Evolutionary conservation across 2,797 vertebrate species (phyloP).

Genomic region (Propithecus perrieri): DNA sequence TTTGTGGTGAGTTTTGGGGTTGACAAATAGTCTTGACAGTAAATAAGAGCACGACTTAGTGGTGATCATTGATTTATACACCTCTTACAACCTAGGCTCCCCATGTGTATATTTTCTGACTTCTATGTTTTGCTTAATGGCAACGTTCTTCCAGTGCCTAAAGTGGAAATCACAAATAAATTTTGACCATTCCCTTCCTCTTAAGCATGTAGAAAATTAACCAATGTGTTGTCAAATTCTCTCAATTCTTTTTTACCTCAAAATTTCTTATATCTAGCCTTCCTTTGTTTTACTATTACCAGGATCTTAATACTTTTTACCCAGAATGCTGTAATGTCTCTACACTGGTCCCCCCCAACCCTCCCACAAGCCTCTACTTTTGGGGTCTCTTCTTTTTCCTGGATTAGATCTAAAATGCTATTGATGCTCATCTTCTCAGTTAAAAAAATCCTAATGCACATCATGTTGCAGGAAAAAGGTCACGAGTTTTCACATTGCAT

Average conservation of each 20-base stretch:
- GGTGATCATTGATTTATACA: background rate
- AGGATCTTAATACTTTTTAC: background rate
- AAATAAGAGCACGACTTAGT: background rate
- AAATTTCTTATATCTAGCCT: background rate
- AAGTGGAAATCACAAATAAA: background rate
- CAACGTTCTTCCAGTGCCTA: background rate
- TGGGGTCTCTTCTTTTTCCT: background rate
- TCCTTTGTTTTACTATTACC: background rate
- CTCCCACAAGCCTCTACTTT: background rate
- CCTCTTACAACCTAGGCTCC: background rate
- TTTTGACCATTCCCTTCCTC: background rate
- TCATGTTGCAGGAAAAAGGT: background rate
- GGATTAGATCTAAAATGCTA: background rate
- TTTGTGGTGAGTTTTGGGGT: background rate
- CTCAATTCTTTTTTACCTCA: background rate
- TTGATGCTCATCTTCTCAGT: background rate
- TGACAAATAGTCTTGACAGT: background rate
- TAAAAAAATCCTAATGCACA: background rate
- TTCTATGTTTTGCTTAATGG: background rate
- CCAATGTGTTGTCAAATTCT: background rate
- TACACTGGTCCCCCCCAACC: rapidly evolving
- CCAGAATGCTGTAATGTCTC: background rate
- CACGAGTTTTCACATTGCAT: background rate
- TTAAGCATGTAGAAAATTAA: background rate
- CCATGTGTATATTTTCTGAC: background rate